phyloP scores from a whole-genome alignment of 2,113 vertebrate species.

The Stegostoma tigrinum region DNA sequence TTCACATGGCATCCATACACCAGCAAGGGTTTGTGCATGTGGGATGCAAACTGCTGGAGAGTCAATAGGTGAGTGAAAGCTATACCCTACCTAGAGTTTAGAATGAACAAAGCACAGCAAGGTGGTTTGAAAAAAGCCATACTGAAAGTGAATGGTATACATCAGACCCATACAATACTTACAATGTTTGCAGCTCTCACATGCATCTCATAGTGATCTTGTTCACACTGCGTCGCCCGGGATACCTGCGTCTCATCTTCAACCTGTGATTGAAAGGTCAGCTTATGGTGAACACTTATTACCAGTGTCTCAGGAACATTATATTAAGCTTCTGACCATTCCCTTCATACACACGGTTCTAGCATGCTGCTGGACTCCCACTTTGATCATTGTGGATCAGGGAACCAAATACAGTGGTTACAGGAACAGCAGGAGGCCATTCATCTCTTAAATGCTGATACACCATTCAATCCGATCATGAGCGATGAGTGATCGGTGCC shows the following conservation, averaged over 20 bases:
- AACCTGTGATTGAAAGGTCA: slow-evolving; percentile 58
- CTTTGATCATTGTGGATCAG: neutral
- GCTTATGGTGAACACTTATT: neutral
- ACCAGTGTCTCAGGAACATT: neutral
- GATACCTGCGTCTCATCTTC: slow-evolving; percentile 96
- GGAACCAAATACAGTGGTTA: neutral
- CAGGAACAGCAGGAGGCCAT: neutral
- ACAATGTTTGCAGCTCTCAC: slow-evolving; percentile 96
- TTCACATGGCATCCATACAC: neutral
- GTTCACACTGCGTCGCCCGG: slow-evolving; percentile 85
- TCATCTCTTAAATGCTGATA: neutral
- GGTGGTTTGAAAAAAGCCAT: neutral
- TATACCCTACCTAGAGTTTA: neutral
- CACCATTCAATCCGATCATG: neutral
- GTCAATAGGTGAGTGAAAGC: neutral
- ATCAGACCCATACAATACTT: slow-evolving; percentile 49
- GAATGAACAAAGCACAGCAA: no score
- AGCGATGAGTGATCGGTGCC: neutral
- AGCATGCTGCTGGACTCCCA: neutral
- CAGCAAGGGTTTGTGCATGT: neutral
- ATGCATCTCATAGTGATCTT: slow-evolving; percentile 97
- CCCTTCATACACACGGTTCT: neutral
- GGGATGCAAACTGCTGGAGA: neutral
- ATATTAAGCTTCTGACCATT: neutral
- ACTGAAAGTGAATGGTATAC: neutral